phyloP scores from a whole-genome alignment of 2,113 vertebrate genomes.

The Camelus dromedarius region DNA sequence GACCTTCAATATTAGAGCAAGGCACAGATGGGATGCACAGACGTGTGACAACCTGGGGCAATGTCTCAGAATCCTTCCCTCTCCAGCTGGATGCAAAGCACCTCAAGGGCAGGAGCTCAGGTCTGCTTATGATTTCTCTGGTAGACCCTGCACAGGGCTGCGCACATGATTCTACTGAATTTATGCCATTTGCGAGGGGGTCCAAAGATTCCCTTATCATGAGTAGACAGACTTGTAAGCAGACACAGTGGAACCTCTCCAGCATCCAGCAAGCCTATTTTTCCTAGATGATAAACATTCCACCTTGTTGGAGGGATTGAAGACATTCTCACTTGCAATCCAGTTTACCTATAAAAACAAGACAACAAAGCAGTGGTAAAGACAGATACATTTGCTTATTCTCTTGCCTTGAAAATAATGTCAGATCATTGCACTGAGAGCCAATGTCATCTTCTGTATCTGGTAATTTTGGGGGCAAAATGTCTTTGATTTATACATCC shows the following conservation, averaged over 20 bases:
- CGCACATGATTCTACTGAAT: neutral
- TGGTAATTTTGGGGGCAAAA: conserved; percentile 20
- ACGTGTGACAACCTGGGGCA: neutral
- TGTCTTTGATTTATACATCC: neutral
- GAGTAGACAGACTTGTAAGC: neutral
- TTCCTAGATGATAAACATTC: conserved; percentile 5
- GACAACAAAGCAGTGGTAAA: neutral
- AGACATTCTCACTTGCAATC: neutral
- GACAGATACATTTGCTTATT: neutral
- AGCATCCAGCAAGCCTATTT: neutral
- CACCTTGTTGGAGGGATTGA: neutral
- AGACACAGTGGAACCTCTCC: neutral
- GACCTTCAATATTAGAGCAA: conserved; percentile 60
- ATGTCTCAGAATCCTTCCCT: neutral
- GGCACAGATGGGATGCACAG: conserved; percentile 67
- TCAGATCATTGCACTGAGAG: neutral
- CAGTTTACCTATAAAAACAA: neutral
- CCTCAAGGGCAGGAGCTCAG: neutral
- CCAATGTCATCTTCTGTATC: neutral
- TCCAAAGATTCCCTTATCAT: neutral
- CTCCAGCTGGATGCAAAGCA: neutral
- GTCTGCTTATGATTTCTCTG: neutral
- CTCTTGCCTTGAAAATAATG: neutral
- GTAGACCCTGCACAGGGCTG: neutral
- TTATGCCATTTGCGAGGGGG: neutral